A percentile compares a stretch with the other conserved stretches of the same genome.
Conservation (phyloP, 2,888 invertebrate genomes). For the Agrotis exclamationis region DNA sequence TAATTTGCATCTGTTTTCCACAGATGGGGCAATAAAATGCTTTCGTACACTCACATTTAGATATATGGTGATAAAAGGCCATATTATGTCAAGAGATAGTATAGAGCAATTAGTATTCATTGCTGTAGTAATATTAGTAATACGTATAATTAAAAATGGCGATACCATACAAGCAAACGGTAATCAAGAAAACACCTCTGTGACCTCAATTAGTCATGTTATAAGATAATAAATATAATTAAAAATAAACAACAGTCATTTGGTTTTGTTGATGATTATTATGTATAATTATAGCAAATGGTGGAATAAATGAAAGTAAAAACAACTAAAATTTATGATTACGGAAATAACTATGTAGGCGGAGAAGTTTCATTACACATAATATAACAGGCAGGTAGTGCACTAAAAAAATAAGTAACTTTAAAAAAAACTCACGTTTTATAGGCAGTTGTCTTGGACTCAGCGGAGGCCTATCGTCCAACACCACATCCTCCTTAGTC, state of each 20-base stretch:
- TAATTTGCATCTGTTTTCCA: no score
- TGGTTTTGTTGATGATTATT: no score
- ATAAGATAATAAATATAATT: not conserved
- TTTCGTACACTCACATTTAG: no score
- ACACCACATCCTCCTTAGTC: conserved; percentile 73
- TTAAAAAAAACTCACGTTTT: conserved; percentile 82
- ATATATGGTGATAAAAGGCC: no score
- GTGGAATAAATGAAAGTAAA: not conserved
- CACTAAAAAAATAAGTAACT: conserved; percentile 22
- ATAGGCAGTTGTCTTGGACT: conserved; percentile 82
- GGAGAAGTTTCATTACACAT: not conserved
- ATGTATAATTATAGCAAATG: not conserved
- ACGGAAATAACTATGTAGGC: not conserved
- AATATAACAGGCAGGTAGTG: not conserved
- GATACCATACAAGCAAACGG: not conserved
- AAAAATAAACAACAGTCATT: conserved; percentile 11
- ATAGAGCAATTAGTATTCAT: no score
- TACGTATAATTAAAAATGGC: not conserved
- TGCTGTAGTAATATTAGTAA: not conserved
- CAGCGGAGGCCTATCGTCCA: conserved; percentile 81
- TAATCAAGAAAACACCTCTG: not conserved
- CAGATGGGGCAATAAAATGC: no score
- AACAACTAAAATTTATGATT: conserved; percentile 1
- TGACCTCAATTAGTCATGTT: not conserved
- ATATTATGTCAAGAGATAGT: no score